Conservation (phyloP, 2,113 vertebrate species). For the Cavia aperea region DNA sequence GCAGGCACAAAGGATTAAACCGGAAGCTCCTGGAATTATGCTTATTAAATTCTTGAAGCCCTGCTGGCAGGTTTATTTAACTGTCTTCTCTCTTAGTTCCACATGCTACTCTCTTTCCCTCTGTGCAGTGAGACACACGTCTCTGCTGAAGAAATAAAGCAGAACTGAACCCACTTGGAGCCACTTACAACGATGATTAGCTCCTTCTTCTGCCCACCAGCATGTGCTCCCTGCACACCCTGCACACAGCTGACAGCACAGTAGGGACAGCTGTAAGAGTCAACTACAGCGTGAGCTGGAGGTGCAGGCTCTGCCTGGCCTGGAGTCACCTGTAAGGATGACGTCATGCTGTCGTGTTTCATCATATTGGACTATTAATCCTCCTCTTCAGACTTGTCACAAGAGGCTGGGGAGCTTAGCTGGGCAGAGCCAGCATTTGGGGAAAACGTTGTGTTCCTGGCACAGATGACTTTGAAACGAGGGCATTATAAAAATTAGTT, state of each 20-base stretch:
- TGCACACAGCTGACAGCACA: not conserved
- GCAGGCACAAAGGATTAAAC: constrained; percentile 46
- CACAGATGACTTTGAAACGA: constrained; percentile 29
- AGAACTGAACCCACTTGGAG: not conserved
- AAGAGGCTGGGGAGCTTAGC: not conserved
- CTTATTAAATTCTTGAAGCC: constrained; percentile 45
- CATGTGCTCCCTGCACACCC: not conserved
- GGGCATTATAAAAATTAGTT: constrained; percentile 52
- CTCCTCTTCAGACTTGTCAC: constrained; percentile 18
- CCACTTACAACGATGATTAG: not conserved
- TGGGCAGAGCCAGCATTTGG: not conserved
- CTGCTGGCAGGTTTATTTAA: not conserved
- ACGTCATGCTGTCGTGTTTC: constrained; percentile 43
- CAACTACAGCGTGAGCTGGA: not conserved
- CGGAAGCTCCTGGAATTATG: constrained; percentile 33
- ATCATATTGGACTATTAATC: constrained; percentile 38
- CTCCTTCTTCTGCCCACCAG: not conserved
- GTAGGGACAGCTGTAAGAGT: not conserved
- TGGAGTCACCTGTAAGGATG: constrained; percentile 44
- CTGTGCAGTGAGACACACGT: not conserved
- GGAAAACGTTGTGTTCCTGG: constrained; percentile 15
- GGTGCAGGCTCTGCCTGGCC: not conserved
- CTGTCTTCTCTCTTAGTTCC: constrained; percentile 18
- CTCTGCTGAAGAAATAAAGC: constrained; percentile 39
- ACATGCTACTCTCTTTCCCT: not conserved